These are phyloP conservation scores for Lycaena phlaeas DNA, from an alignment of 2,888 invertebrate species.

Conservation along the genomic window DNA sequence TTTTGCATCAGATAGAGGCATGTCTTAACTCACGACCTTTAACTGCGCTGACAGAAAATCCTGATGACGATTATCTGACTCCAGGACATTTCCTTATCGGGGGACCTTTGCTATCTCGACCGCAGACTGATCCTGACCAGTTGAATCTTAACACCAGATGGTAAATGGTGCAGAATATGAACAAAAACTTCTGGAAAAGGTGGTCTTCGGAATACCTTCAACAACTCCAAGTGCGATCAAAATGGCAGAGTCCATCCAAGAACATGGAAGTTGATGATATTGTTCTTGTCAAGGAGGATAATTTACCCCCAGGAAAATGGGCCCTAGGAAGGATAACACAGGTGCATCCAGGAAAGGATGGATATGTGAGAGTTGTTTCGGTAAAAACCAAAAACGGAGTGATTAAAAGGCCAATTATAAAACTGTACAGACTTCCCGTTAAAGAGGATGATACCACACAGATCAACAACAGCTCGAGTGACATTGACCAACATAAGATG, in stretches of 20 bases:
- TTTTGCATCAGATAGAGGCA: background rate
- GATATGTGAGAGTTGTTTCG: background rate
- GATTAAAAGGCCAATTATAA: background rate
- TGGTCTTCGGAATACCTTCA: background rate
- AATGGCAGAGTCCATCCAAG: background rate
- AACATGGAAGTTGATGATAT: slow-evolving; percentile 1
- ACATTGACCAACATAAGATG: no score
- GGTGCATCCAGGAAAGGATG: background rate
- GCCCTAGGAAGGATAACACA: no score
- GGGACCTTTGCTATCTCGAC: background rate
- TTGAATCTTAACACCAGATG: background rate
- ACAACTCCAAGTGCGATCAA: background rate
- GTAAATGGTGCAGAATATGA: background rate
- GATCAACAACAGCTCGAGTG: no score
- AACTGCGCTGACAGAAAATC: background rate
- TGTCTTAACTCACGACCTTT: slow-evolving; percentile 1
- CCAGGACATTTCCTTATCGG: background rate
- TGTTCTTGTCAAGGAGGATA: background rate
- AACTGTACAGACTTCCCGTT: background rate
- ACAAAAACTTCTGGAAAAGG: slow-evolving; percentile 1
- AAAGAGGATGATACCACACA: no score
- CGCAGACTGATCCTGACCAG: no score
- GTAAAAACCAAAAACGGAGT: slow-evolving; percentile 1
- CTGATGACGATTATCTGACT: no score
- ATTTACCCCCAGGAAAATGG: no score